Evolutionary conservation across 2,797 vertebrate genomes (phyloP).

Genomic region (Hapalemur alaotrensis): DNA sequence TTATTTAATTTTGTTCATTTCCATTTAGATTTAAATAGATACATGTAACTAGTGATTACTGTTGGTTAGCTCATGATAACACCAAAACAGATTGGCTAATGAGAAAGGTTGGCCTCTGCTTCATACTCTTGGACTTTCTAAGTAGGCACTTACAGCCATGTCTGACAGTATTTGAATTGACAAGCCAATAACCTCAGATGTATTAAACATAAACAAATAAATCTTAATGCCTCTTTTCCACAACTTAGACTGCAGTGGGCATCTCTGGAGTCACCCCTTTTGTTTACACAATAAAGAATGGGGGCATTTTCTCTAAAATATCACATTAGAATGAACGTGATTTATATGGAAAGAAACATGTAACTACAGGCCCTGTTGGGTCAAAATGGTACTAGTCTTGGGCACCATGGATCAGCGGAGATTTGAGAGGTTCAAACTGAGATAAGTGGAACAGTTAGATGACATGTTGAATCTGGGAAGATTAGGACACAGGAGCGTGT

Average conservation of each 20-base stretch:
- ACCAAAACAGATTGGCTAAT: neutral
- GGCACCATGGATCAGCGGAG: neutral
- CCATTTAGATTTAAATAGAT: neutral
- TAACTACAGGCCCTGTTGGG: neutral
- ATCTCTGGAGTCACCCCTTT: neutral
- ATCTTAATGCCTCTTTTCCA: neutral
- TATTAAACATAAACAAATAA: neutral
- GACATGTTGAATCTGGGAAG: neutral
- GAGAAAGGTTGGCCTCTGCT: neutral
- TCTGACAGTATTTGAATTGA: neutral
- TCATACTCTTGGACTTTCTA: neutral
- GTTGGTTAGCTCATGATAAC: neutral
- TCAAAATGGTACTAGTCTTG: no score
- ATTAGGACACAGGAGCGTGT: neutral
- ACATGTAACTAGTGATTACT: neutral
- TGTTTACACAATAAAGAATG: neutral
- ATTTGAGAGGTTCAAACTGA: neutral
- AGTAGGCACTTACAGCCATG: neutral
- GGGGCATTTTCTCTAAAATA: neutral
- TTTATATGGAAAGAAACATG: neutral
- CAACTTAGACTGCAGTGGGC: neutral
- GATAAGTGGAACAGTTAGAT: neutral
- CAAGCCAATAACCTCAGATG: neutral
- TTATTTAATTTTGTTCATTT: neutral
- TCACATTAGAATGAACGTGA: neutral